Percentiles rank a stretch among this genome's conserved stretches.
Evolutionary conservation across 1,140 invertebrate species (phyloP).

Genomic region (Delia radicum): DNA sequence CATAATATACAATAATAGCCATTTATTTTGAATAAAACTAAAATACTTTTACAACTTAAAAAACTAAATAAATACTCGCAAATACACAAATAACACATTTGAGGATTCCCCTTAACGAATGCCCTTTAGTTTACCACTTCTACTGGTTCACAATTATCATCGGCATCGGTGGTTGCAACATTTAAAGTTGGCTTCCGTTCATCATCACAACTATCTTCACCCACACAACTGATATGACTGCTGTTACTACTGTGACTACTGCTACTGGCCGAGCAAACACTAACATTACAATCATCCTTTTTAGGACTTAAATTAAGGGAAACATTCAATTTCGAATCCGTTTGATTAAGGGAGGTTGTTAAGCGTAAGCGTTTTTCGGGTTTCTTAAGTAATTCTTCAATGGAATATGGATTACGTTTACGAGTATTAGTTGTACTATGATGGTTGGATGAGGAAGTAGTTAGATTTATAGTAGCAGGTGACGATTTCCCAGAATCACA

Average conservation of each 20-base stretch:
- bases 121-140: conserved; percentile 43
- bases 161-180: neutral
- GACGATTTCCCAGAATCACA: conserved; percentile 54
- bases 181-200: neutral
- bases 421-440: conserved; percentile 54
- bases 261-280: conserved; percentile 24
- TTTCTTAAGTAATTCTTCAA: conserved; percentile 81
- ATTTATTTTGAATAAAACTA: neutral
- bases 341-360: conserved; percentile 13
- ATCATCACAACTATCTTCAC: conserved; percentile 27
- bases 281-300: conserved; percentile 29
- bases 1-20: neutral
- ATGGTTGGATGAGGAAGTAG: conserved; percentile 22
- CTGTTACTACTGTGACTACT: conserved; percentile 28
- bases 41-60: no score
- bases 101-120: neutral
- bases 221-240: conserved; percentile 25
- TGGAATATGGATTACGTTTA: conserved; percentile 81
- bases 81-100: neutral
- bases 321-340: neutral
- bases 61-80: neutral
- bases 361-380: conserved; percentile 61
- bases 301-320: conserved; percentile 9
- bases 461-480: conserved; percentile 35
- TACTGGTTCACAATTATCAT: conserved; percentile 41